Evolutionary conservation across 2,888 invertebrate genomes (phyloP).

Genomic region (Folsomia candida): DNA sequence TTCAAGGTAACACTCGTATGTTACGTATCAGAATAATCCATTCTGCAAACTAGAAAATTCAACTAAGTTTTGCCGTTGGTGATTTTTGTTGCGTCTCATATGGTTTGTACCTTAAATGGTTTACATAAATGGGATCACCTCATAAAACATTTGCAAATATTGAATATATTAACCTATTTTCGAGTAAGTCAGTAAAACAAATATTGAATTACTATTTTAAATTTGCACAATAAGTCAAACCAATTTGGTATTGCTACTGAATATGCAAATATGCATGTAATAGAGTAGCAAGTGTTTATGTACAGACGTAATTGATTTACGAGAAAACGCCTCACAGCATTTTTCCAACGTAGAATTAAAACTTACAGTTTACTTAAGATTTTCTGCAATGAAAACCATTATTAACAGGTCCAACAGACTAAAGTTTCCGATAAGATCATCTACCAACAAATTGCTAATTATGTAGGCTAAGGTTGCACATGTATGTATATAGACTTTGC

Average conservation of each 20-base stretch:
- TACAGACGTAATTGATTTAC: not conserved
- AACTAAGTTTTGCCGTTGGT: not conserved
- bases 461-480: not conserved
- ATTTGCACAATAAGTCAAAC: not conserved
- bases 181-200: not conserved
- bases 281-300: not conserved
- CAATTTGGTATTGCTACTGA: not conserved
- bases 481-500: not conserved
- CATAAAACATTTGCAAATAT: not conserved
- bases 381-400: not conserved
- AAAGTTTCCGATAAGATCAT: not conserved
- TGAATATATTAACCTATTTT: not conserved
- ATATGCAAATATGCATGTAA: not conserved
- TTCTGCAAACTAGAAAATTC: not conserved
- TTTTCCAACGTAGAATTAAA: not conserved
- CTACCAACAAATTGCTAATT: not conserved
- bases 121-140: not conserved
- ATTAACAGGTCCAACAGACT: not conserved
- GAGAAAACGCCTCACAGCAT: not conserved
- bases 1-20: constrained; percentile 6
- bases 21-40: not conserved
- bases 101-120: not conserved
- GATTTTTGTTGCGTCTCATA: not conserved
- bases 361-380: not conserved
- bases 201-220: not conserved